Evolutionary conservation across 2,113 vertebrate species (phyloP).

Genomic region (Tupaia tana): DNA sequence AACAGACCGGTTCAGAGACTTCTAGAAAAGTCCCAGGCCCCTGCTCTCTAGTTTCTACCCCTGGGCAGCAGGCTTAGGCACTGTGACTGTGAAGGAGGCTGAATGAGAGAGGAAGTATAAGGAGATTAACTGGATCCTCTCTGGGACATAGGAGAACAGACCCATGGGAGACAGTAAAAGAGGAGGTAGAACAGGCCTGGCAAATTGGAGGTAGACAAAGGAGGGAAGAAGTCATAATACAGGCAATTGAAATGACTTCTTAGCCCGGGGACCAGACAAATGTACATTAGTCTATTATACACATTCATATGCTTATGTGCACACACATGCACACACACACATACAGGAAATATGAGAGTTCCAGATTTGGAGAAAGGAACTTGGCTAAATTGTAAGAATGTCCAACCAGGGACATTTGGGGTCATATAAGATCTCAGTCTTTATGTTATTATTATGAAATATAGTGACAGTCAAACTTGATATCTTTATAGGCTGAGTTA

Average conservation of each 20-base stretch:
- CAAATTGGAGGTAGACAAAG: background rate
- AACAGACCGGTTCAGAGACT: background rate
- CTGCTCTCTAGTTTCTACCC: background rate
- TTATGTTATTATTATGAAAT: conserved; percentile 33
- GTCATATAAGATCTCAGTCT: background rate
- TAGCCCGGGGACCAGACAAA: background rate
- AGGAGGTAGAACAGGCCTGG: background rate
- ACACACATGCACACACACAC: background rate
- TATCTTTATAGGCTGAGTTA: background rate
- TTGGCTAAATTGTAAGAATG: background rate
- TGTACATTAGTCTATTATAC: background rate
- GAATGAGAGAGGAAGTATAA: background rate
- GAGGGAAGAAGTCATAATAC: background rate
- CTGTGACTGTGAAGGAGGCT: background rate
- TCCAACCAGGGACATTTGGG: background rate
- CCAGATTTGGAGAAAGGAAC: background rate
- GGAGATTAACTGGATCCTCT: background rate
- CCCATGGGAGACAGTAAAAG: background rate
- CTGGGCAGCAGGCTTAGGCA: background rate
- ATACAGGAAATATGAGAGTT: background rate
- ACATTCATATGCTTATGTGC: no score
- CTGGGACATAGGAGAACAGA: background rate
- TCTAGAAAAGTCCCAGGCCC: background rate
- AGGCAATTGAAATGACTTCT: background rate
- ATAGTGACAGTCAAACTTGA: background rate